phyloP scores from a whole-genome alignment of 1,140 invertebrate genomes.

The Anthonomus grandis region DNA sequence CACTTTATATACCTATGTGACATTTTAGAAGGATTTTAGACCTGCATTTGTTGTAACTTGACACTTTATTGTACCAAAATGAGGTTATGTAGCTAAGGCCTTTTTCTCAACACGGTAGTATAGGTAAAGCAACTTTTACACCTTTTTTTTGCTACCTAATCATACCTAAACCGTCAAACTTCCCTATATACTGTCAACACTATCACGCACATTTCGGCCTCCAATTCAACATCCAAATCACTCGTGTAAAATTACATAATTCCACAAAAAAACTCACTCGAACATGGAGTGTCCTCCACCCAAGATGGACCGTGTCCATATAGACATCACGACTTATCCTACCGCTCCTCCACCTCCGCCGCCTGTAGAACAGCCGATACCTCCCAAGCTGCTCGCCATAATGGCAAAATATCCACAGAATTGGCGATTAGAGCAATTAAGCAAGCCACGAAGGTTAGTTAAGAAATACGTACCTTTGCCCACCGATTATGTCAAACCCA shows the following conservation, averaged over 20 bases:
- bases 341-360: constrained; percentile 4
- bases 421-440: constrained; percentile 28
- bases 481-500: background rate
- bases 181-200: constrained; percentile 10
- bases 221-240: constrained; percentile 1
- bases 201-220: background rate
- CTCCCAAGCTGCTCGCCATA: constrained; percentile 20
- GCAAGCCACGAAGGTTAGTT: constrained; percentile 6
- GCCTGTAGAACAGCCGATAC: background rate
- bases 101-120: too few species aligned
- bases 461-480: constrained; percentile 13
- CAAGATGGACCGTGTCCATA: constrained; percentile 9
- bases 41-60: too few species aligned
- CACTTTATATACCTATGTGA: too few species aligned
- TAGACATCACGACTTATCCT: constrained; percentile 14
- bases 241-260: background rate
- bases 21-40: too few species aligned
- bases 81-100: too few species aligned
- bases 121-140: too few species aligned
- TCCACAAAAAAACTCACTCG: background rate
- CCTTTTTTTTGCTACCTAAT: too few species aligned
- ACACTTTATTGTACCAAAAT: too few species aligned
- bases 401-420: constrained; percentile 32
- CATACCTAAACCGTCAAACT: too few species aligned
- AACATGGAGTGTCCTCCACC: constrained; percentile 5